These are phyloP conservation scores for Galaxea fascicularis DNA, from an alignment of 92 coral and sea anemone species.

Conservation along the genomic window DNA sequence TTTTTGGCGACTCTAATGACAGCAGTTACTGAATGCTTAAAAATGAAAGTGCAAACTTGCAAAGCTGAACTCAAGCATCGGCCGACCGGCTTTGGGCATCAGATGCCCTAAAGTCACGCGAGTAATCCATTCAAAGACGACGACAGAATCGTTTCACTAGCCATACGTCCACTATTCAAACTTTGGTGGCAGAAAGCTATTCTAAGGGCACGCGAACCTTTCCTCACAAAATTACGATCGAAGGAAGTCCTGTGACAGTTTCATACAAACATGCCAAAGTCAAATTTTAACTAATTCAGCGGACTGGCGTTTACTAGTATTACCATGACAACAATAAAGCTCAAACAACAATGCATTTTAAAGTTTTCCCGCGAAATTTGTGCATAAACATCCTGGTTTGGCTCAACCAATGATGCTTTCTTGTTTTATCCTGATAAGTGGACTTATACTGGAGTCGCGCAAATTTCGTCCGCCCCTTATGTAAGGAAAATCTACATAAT, in stretches of 20 bases:
- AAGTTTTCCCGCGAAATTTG: not conserved
- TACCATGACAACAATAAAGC: constrained; percentile 25
- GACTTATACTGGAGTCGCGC: no score
- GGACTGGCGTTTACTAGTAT: constrained; percentile 13
- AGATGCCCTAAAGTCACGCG: not conserved
- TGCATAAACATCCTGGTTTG: no score
- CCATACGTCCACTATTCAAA: not conserved
- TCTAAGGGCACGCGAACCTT: not conserved
- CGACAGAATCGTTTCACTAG: not conserved
- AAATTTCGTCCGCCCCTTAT: no score
- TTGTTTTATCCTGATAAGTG: no score
- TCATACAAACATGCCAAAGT: constrained; percentile 11
- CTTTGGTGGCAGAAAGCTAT: not conserved
- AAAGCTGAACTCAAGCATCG: constrained; percentile 1
- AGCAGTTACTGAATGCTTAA: no score
- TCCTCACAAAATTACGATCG: not conserved
- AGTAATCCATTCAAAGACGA: not conserved
- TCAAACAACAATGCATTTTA: not conserved
- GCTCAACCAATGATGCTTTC: no score
- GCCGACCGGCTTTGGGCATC: not conserved
- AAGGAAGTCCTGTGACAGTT: no score
- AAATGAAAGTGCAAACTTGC: not conserved
- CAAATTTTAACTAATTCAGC: constrained; percentile 6
- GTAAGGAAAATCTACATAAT: no score
- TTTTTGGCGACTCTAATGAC: not conserved